phyloP scores from a whole-genome alignment of 2,797 vertebrate species.

The Sciaenops ocellatus region DNA sequence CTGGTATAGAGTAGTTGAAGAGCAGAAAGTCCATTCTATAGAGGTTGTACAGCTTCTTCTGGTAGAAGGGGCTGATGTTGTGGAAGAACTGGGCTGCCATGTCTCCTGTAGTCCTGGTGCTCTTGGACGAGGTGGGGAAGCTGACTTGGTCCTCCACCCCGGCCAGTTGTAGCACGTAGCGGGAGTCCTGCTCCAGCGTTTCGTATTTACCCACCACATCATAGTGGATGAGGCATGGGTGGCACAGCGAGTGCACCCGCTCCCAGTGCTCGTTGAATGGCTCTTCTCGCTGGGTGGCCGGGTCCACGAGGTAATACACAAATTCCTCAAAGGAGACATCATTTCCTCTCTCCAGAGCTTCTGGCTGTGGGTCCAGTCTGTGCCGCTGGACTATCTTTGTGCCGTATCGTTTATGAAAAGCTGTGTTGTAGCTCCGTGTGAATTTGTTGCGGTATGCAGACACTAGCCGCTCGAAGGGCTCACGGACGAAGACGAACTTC shows the following conservation, averaged over 20 bases:
- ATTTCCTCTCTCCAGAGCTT: conserved; percentile 87
- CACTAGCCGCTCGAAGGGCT: conserved; percentile 93
- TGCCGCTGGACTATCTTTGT: conserved; percentile 91
- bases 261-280: conserved; percentile 97
- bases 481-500: conserved; percentile 92
- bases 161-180: conserved; percentile 89
- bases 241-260: conserved; percentile 91
- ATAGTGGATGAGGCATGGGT: conserved; percentile 93
- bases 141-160: conserved; percentile 83
- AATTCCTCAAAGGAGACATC: conserved; percentile 93
- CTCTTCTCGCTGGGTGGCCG: conserved; percentile 88
- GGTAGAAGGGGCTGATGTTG: conserved; percentile 93
- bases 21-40: conserved; percentile 95
- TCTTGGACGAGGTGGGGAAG: conserved; percentile 88
- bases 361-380: conserved; percentile 81
- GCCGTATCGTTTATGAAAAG: conserved; percentile 92
- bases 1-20: conserved; percentile 93
- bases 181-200: conserved; percentile 91
- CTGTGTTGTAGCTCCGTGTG: conserved; percentile 89
- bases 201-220: conserved; percentile 94
- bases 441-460: conserved; percentile 94
- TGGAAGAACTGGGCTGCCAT: conserved; percentile 90
- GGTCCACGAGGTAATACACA: conserved; percentile 92
- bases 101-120: conserved; percentile 84
- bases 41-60: conserved; percentile 92